A percentile compares a stretch with the other conserved stretches of the same genome.
Evolutionary conservation across 1,140 invertebrate genomes (phyloP).

Genomic region (Sycophaga agraensis): DNA sequence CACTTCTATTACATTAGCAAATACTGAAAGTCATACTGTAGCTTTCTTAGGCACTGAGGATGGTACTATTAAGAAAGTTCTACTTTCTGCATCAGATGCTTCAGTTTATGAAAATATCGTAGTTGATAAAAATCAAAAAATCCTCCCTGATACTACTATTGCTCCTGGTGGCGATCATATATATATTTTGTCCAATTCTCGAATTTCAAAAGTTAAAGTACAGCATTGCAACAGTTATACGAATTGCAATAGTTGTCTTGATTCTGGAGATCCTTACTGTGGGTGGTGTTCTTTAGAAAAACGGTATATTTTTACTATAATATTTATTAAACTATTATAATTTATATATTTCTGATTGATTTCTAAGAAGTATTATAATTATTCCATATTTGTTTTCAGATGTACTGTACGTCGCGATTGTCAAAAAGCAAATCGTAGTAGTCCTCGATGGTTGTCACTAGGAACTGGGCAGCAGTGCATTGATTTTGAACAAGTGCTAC

Average conservation of each 20-base stretch:
- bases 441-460: constrained; percentile 89
- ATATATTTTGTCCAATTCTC: constrained; percentile 72
- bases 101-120: constrained; percentile 77
- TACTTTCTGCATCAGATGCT: constrained; percentile 67
- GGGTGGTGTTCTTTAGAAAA: constrained; percentile 98
- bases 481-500: constrained; percentile 90
- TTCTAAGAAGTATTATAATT: background rate
- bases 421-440: constrained; percentile 84
- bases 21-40: constrained; percentile 85
- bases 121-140: constrained; percentile 70
- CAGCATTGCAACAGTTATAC: constrained; percentile 87
- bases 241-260: constrained; percentile 87
- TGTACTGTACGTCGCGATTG: constrained; percentile 86
- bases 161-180: constrained; percentile 75
- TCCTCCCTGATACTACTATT: constrained; percentile 81
- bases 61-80: constrained; percentile 79
- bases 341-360: constrained; percentile 31
- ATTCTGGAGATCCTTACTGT: constrained; percentile 94
- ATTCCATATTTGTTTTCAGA: constrained; percentile 51
- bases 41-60: constrained; percentile 85
- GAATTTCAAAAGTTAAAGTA: constrained; percentile 87
- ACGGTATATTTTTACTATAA: constrained; percentile 57
- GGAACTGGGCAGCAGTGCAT: constrained; percentile 92
- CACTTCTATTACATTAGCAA: constrained; percentile 79
- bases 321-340: background rate